Evolutionary conservation across 2,888 invertebrate genomes (phyloP).

Genomic region (Bimastos eiseni): DNA sequence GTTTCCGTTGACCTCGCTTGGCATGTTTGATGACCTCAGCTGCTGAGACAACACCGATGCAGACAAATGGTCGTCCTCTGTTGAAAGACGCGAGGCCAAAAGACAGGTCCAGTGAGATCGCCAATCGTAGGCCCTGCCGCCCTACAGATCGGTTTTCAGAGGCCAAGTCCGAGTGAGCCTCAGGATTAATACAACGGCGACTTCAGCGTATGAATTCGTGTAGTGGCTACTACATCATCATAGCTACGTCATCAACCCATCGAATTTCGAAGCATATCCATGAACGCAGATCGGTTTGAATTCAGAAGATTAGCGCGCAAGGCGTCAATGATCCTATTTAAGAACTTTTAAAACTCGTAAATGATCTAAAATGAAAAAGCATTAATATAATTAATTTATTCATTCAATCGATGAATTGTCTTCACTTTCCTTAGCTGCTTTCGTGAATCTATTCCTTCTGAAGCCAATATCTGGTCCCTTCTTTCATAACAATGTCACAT

Average conservation of each 20-base stretch:
- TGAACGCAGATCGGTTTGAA: neutral
- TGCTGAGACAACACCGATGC: neutral
- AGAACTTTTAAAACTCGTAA: neutral
- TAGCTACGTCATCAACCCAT: neutral
- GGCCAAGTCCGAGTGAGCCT: neutral
- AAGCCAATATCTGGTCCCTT: neutral
- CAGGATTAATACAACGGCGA: neutral
- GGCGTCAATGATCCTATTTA: neutral
- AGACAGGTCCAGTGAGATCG: neutral
- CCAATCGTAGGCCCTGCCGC: no score
- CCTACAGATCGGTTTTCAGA: neutral
- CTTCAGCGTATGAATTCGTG: neutral
- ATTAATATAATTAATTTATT: neutral
- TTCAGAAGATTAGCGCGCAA: neutral
- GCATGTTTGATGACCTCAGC: neutral
- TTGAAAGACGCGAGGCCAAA: neutral
- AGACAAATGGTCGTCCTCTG: neutral
- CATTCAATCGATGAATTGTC: no score
- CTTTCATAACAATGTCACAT: neutral
- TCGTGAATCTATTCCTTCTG: neutral
- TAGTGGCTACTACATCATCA: neutral
- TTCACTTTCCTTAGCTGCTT: neutral
- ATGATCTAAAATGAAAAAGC: neutral
- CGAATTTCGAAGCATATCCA: neutral
- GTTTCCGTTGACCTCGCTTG: neutral